A percentile compares a stretch with the other conserved stretches of the same genome.
phyloP scores from a whole-genome alignment of 2,888 invertebrate species.

The Megalurothrips usitatus region DNA sequence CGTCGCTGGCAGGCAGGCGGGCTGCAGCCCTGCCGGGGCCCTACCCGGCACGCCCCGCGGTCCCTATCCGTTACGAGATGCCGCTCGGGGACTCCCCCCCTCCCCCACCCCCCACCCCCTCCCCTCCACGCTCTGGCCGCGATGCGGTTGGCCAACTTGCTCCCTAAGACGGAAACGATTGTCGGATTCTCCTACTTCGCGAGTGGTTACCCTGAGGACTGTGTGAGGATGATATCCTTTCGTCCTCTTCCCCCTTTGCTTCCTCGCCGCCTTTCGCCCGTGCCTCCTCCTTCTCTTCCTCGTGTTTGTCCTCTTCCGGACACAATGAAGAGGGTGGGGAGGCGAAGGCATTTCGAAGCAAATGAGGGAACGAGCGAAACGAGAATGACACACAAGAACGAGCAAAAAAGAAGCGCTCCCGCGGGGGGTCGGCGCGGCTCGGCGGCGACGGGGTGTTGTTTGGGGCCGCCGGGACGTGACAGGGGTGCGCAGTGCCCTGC shows the following conservation, averaged over 20 bases:
- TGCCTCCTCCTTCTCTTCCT: not conserved
- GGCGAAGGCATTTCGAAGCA: not conserved
- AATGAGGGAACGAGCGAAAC: not conserved
- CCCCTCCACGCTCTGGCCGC: not conserved
- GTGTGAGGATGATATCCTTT: not conserved
- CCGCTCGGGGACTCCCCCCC: not conserved
- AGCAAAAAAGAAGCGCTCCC: too few species aligned
- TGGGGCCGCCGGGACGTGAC: not conserved
- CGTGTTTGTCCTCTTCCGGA: not conserved
- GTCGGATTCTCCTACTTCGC: slow-evolving; percentile 9
- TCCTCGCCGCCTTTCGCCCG: not conserved
- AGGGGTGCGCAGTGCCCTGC: not conserved
- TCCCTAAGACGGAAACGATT: slow-evolving; percentile 5
- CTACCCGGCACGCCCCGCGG: too few species aligned
- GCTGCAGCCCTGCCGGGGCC: too few species aligned
- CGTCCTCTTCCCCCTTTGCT: not conserved
- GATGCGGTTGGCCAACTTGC: not conserved
- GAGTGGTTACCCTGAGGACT: not conserved
- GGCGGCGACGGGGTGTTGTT: too few species aligned
- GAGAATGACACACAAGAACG: not conserved
- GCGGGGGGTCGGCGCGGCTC: too few species aligned
- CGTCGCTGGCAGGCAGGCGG: not conserved
- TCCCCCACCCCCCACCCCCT: not conserved
- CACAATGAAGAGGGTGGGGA: not conserved
- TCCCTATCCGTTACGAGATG: too few species aligned